Evolutionary conservation across 1,140 invertebrate genomes (phyloP), one percentile per base, ranked within the genome.

Genomic region (Penaeus chinensis): DNA sequence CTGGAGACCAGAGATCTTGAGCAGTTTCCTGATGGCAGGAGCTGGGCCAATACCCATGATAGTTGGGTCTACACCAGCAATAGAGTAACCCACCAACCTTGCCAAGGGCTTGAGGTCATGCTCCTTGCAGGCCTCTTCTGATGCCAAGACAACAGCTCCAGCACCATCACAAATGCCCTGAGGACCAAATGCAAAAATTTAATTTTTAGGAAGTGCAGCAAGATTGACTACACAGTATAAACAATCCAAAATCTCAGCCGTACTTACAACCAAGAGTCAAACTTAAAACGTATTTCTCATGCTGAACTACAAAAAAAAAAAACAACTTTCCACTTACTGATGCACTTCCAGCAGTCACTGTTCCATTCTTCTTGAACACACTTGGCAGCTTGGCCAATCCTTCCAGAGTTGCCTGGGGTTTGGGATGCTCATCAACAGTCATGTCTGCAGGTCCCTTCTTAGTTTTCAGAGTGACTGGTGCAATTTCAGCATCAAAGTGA

Each of bases 121-220:
- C 90, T 96, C 92, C 91, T 96, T 96, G 0, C 97, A 93, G 54
- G 97, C 97, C 91, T 96, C 96, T 93, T 99, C 98, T 91, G 95
- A 97, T 19, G 98, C 98, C 77, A 99, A 91, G 62, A 99, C 93
- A 8, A 99, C 93, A 84, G 97, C 96, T 62, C 95, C 97, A 47
- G 98, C 98, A 54, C 99, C 99, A 93, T 99, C 99, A 93, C 96
- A 98, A 79, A 99, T 95, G 89, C 99, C 99, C 96, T 97, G 91
- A 81, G 92, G 90, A 90, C 90, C 80, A 79, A 89, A 84, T 62
- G 89, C 77, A 84, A 65, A 63, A 74, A 79, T 27, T 27, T n/a
- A 65, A 61, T 37, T 24, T 54, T 0, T 24, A 18, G 0, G 22
- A 82, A 5, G 24, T 18, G 32, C 3, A 24, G 32, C n/a, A 24